These are phyloP conservation scores for Sorex fumeus DNA, from an alignment of 2,113 vertebrate genomes.

Conservation along the genomic window DNA sequence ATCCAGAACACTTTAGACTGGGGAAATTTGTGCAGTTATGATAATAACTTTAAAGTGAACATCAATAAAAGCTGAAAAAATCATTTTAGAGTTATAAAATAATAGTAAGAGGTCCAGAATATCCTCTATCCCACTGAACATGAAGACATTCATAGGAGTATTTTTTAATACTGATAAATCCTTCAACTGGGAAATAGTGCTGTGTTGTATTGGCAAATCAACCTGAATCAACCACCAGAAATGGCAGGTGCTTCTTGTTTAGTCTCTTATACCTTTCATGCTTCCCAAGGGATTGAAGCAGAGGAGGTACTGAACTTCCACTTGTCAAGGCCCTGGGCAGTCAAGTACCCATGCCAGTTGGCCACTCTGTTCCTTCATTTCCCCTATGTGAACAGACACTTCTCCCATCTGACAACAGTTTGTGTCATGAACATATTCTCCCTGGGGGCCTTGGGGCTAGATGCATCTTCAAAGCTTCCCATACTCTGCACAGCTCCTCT, in stretches of 20 bases:
- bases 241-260: not conserved
- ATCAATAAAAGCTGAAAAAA: not conserved
- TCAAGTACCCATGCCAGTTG: slow-evolving; percentile 17
- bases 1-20: not conserved
- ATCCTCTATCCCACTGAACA: not conserved
- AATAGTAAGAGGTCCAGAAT: not conserved
- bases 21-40: not conserved
- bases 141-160: not conserved
- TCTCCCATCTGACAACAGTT: not conserved
- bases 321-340: not conserved
- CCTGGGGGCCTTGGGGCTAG: not conserved
- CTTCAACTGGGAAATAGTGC: too few species aligned
- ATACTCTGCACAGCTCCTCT: accelerated
- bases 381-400: not conserved
- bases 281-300: not conserved
- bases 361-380: not conserved
- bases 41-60: slow-evolving; percentile 32
- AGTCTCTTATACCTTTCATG: not conserved
- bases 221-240: not conserved
- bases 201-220: too few species aligned
- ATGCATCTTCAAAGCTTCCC: not conserved
- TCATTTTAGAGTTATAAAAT: not conserved
- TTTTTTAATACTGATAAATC: not conserved
- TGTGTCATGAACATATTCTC: not conserved
- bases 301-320: not conserved